Evolutionary conservation across 1,140 invertebrate genomes (phyloP), one percentile per base, ranked within the genome.

Genomic region (Patella vulgata): DNA sequence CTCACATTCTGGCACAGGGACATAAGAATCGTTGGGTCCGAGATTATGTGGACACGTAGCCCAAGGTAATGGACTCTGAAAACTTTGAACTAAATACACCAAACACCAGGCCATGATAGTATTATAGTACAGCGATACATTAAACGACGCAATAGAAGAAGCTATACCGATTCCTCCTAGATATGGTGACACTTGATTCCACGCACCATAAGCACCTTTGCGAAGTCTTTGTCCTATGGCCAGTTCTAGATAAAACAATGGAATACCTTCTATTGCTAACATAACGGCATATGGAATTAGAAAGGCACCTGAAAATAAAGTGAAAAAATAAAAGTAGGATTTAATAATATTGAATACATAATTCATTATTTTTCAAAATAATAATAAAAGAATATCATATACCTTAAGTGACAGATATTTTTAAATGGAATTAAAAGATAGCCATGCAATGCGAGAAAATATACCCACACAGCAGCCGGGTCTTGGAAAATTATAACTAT

Each of bases 101-200:
- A 98, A 89, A 2, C 96, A 95, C 94, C 96, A 98, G 9, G 95
- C 94, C 64, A 98, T 95, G 75, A 99, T 95, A 0, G 96, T 97
- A 85, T 98, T 99, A 87, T 98, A 99, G 84, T 97, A 98, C 89
- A 98, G 95, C 33, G 94, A 95, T 88, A 97, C 96, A 87, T 97
- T 98, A 69, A 97, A 89, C 80, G 96, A 95, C 71, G 98, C 94
- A 60, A 97, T 88, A 78, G 95, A 97, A 63, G 97, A 96, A 0
- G 95, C 95, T 79, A 97, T 96, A 40, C 96, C 96, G 25, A 98
- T 91, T 66, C 95, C 95, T n/a, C 57, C 75, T 11, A 77, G 52
- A 57, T 73, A 76, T 21, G 71, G 73, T 11, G 74, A 76, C 40
- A 79, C 69, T 55, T 74, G 66, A 55, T 76, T 79, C 75, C 72